Base-by-base conservation (phyloP, 2,888 invertebrate genomes). In the Amphipyra tragopoginis region DNA sequence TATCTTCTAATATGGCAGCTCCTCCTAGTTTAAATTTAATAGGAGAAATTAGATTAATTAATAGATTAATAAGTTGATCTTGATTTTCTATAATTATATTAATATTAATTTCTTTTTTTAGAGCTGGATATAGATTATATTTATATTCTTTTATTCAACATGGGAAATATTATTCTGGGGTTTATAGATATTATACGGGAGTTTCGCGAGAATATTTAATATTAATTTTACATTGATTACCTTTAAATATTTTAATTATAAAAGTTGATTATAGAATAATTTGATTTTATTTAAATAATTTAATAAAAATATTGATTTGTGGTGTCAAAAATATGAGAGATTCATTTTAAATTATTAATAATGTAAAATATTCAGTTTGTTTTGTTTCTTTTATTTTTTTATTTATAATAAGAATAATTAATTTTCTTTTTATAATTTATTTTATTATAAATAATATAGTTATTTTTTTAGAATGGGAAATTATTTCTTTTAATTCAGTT, bases 281-380 rank as follows among this genome's bases (percentile, higher is more conserved):
- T 86, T 95, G 92, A 84, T 88, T 95, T 89, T 93, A 93, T 89
- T 96, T 96, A 95, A 95, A 94, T 96, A 96, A 95, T 96, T 96
- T 96, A 96, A 92, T 48, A 74, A 96, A 96, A 96, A 96, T 95
- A 90, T 95, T 96, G 95, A 96, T 96, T 96, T 96, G 96, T 96
- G 96, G 95, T 81, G 63, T 96, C 95, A 96, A 94, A 90, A 93
- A 95, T 95, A 90, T 95, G 93, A 90, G 45, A 53, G 72, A 34
- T 78, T 92, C 91, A 94, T 92, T 94, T 95, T 95, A 95, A 86
- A 88, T 95, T 89, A 92, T 91, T 82, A 80, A 88, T 74, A 76
- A 75, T 65, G 57, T 81, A 83, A 90, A 91, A 87, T 88, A 91
- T 86, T 93, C 90, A 74, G 91, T 95, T 93, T 95, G 91, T 95